Percentiles rank a stretch among this genome's conserved stretches.
Conservation (phyloP, 2,888 invertebrate genomes). For the Drosophila fulvimacula region DNA sequence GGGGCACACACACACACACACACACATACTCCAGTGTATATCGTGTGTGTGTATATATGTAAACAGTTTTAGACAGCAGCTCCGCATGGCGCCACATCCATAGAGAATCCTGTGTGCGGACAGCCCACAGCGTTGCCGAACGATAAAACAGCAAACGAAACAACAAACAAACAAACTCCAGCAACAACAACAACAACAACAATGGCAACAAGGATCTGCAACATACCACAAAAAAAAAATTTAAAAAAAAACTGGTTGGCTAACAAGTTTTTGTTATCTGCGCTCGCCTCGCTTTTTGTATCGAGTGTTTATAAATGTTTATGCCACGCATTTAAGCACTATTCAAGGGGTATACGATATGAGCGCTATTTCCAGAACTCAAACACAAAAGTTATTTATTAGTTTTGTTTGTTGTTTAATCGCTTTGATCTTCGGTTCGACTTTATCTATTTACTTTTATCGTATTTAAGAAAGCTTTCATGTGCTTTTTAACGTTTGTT, state of each 20-base stretch:
- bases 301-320: conserved; percentile 73
- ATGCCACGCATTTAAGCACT: conserved; percentile 27
- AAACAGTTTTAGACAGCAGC: conserved; percentile 52
- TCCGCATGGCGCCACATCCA: conserved; percentile 54
- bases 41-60: conserved; percentile 32
- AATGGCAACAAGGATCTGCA: conserved; percentile 19
- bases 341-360: conserved; percentile 9
- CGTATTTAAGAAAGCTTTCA: background rate
- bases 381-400: conserved; percentile 10
- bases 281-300: conserved; percentile 62
- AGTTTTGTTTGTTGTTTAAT: conserved; percentile 8
- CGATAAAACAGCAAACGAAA: conserved; percentile 55
- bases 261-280: conserved; percentile 77
- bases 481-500: background rate
- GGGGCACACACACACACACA: conserved; percentile 22
- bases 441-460: conserved; percentile 5
- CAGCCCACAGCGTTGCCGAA: conserved; percentile 46
- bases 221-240: conserved; percentile 18
- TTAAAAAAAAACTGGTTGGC: conserved; percentile 57
- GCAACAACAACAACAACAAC: conserved; percentile 29
- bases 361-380: background rate
- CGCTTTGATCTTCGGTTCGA: conserved; percentile 3
- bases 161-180: conserved; percentile 29
- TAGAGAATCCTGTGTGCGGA: conserved; percentile 33
- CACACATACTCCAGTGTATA: conserved; percentile 1